These are phyloP conservation scores for Gastrophryne carolinensis DNA, from an alignment of 2,797 vertebrate species.

Conservation along the genomic window DNA sequence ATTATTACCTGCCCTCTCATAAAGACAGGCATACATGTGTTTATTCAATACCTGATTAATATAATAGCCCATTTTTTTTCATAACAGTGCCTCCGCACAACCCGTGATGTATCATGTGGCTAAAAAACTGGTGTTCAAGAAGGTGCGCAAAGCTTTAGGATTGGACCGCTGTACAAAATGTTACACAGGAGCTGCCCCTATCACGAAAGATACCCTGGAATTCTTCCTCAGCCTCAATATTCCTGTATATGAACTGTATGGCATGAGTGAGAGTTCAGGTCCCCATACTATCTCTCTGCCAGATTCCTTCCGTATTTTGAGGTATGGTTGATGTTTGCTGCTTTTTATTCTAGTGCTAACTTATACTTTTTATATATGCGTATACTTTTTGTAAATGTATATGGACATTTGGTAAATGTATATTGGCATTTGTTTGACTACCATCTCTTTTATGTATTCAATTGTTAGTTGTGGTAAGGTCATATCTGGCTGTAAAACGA, in stretches of 20 bases:
- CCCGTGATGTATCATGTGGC: constrained; percentile 82
- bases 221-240: constrained; percentile 93
- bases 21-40: no score
- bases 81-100: constrained; percentile 57
- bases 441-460: neutral
- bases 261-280: constrained; percentile 89
- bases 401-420: neutral
- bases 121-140: constrained; percentile 82
- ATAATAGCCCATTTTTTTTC: neutral
- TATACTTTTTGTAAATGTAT: neutral
- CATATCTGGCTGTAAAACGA: constrained; percentile 74
- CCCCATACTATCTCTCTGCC: constrained; percentile 77
- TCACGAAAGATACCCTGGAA: constrained; percentile 84
- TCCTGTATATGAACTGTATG: constrained; percentile 84
- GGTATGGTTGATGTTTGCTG: constrained; percentile 66
- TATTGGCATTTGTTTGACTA: no score
- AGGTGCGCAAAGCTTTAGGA: constrained; percentile 81
- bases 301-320: constrained; percentile 71
- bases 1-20: no score
- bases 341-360: neutral
- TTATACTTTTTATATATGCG: neutral
- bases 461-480: constrained; percentile 81
- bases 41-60: neutral
- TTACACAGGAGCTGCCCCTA: constrained; percentile 85
- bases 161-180: constrained; percentile 83